These are phyloP conservation scores for Heteromurus nitidus DNA, from an alignment of 2,888 invertebrate species.

Conservation along the genomic window DNA sequence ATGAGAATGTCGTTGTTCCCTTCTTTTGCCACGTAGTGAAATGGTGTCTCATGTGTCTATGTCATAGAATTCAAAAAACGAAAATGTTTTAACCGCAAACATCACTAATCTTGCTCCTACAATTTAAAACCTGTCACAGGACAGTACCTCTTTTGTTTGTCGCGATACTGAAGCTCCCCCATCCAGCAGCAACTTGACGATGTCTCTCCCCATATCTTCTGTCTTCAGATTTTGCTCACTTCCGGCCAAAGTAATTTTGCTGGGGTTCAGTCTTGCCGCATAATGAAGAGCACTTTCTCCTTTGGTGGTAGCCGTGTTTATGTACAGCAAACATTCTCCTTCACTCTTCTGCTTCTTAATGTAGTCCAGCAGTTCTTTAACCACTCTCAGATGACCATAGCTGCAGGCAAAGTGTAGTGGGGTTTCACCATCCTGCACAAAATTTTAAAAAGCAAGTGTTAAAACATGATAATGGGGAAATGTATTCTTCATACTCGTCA, in stretches of 20 bases:
- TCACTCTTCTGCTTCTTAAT: constrained; percentile 85
- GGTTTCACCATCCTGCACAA: constrained; percentile 89
- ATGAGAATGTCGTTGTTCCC: constrained; percentile 96
- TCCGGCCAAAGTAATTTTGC: constrained; percentile 85
- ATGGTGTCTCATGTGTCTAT: constrained; percentile 81
- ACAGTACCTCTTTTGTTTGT: constrained; percentile 82
- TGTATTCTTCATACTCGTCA: too few relatives aligned
- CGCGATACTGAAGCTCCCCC: constrained; percentile 92
- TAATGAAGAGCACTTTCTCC: constrained; percentile 49
- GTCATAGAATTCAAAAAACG: too few relatives aligned
- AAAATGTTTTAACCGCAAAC: background rate
- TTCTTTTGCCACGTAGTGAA: constrained; percentile 97
- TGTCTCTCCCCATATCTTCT: constrained; percentile 82
- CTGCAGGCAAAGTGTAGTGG: constrained; percentile 95
- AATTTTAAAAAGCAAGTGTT: constrained; percentile 49
- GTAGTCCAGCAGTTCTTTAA: constrained; percentile 88
- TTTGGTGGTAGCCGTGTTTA: constrained; percentile 91
- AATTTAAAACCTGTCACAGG: too few relatives aligned
- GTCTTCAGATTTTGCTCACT: constrained; percentile 46
- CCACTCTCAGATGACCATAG: constrained; percentile 80
- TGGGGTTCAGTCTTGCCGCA: constrained; percentile 17
- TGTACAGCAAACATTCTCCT: constrained; percentile 87
- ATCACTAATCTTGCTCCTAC: too few relatives aligned
- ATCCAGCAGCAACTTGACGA: constrained; percentile 81
- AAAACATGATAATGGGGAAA: background rate